Evolutionary conservation across 2,113 vertebrate genomes (phyloP).

Genomic region (Campylorhamphus procurvoides): DNA sequence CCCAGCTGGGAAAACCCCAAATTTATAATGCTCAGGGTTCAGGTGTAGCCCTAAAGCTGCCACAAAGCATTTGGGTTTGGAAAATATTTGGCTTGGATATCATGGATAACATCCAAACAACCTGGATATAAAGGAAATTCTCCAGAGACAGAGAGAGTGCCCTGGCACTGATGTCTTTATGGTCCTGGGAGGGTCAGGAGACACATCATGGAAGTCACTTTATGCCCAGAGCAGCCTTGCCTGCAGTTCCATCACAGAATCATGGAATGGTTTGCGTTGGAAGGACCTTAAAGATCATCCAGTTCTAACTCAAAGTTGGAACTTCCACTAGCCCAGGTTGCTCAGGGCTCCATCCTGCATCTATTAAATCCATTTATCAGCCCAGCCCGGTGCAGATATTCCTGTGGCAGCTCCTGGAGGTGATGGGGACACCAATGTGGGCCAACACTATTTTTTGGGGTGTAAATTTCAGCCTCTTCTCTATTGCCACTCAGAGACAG

Average conservation of each 20-base stretch:
- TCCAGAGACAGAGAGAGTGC: rapidly evolving
- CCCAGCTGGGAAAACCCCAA: background rate
- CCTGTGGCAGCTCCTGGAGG: too few relatives aligned
- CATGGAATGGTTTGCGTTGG: background rate
- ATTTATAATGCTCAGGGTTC: background rate
- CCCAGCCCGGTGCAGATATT: background rate
- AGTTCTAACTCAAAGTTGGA: too few relatives aligned
- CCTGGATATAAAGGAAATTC: background rate
- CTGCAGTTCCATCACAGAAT: background rate
- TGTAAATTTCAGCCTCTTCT: background rate
- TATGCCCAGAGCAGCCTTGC: background rate
- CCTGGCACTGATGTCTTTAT: background rate
- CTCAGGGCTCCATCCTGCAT: background rate
- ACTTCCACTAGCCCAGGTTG: background rate
- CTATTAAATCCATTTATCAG: background rate
- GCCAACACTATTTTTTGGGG: background rate
- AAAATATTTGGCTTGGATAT: background rate
- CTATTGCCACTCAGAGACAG: too few relatives aligned
- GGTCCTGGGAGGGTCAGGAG: background rate
- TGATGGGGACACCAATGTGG: background rate
- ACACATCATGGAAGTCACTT: rapidly evolving
- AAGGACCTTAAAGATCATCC: background rate
- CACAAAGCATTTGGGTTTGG: rapidly evolving
- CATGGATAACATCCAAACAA: rapidly evolving
- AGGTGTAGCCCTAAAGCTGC: background rate